These are phyloP conservation scores for Phallusia fumigata DNA, from an alignment of 23 tunicate genomes.

Conservation along the genomic window DNA sequence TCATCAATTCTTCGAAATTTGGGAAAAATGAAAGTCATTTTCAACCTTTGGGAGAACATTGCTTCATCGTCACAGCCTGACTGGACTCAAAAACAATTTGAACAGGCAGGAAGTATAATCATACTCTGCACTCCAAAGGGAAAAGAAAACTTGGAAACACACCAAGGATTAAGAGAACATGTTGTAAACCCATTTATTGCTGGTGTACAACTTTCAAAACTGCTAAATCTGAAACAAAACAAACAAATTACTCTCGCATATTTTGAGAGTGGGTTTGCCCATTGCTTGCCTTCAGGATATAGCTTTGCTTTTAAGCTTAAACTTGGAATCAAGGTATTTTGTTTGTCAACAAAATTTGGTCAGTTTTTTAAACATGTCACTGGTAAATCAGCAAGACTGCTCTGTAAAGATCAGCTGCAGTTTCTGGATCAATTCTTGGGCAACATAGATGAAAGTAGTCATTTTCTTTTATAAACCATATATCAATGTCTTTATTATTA, in stretches of 20 bases:
- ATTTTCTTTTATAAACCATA: no score
- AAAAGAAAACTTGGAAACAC: not conserved
- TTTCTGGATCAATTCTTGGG: no score
- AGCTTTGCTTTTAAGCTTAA: not conserved
- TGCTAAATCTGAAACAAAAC: not conserved
- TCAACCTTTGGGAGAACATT: not conserved
- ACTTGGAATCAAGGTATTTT: not conserved
- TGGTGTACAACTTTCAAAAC: not conserved
- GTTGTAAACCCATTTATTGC: not conserved
- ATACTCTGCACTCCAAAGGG: not conserved
- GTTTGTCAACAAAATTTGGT: not conserved
- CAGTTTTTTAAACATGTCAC: not conserved
- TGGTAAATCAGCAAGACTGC: not conserved
- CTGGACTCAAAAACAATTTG: not conserved
- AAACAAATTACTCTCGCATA: not conserved
- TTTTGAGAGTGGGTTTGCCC: not conserved
- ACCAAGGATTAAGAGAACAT: not conserved
- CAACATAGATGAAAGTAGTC: no score
- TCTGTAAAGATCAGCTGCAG: not conserved
- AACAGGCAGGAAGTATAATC: not conserved
- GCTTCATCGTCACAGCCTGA: not conserved
- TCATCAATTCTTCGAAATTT: not conserved
- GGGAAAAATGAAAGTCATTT: not conserved
- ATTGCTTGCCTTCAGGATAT: not conserved
- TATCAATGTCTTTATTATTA: no score